Percentiles rank a stretch among this genome's conserved stretches.
Evolutionary conservation across 2,797 vertebrate genomes (phyloP).

Genomic region (Otolemur crassicaudatus): DNA sequence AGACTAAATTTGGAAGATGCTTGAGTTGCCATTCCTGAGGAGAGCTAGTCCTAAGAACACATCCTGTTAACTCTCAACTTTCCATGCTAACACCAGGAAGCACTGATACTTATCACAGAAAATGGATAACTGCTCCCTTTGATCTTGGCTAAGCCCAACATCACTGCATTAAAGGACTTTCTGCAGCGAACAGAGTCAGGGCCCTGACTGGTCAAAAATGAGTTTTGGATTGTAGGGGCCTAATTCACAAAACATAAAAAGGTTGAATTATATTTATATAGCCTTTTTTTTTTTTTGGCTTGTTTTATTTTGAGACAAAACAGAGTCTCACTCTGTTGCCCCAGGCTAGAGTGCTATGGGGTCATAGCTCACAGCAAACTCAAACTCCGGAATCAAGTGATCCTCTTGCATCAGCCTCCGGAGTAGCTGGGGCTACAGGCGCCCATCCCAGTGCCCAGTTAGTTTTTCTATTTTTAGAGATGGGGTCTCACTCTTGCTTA

Average conservation of each 20-base stretch:
- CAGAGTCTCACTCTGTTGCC: too few relatives aligned
- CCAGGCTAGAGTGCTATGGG: too few relatives aligned
- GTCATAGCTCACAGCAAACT: too few relatives aligned
- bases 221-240: background rate
- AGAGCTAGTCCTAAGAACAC: slow-evolving; percentile 55
- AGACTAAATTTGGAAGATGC: slow-evolving; percentile 85
- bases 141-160: background rate
- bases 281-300: background rate
- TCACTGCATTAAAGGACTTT: background rate
- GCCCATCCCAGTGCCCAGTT: too few relatives aligned
- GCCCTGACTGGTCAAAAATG: background rate
- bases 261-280: background rate
- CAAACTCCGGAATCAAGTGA: too few relatives aligned
- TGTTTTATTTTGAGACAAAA: too few relatives aligned
- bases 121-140: background rate
- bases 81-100: background rate
- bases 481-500: too few relatives aligned
- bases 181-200: background rate
- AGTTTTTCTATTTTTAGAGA: too few relatives aligned
- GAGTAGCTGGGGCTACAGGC: too few relatives aligned
- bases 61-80: slow-evolving; percentile 75
- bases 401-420: too few relatives aligned
- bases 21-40: slow-evolving; percentile 81
- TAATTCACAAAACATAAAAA: background rate
- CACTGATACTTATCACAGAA: slow-evolving; percentile 20